Percentiles rank a stretch among this genome's conserved stretches.
These are phyloP conservation scores for Melieria omissa DNA, from an alignment of 2,888 invertebrate genomes.

Conservation along the genomic window DNA sequence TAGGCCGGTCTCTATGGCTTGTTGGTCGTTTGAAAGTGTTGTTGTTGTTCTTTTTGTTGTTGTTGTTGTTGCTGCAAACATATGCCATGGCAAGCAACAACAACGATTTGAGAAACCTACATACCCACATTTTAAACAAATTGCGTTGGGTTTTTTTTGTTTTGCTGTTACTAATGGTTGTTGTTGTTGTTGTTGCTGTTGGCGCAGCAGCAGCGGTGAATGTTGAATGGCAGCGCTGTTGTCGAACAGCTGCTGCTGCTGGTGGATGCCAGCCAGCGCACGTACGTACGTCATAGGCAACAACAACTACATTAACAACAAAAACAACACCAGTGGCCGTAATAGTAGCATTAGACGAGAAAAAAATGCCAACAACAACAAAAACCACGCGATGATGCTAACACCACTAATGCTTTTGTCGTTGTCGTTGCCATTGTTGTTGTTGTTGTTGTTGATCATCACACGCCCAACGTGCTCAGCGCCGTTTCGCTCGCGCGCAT, in stretches of 20 bases:
- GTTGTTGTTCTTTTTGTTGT: no score
- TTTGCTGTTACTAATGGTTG: slow-evolving; percentile 20
- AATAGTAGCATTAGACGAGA: background rate
- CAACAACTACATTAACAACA: background rate
- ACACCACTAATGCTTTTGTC: background rate
- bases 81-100: slow-evolving; percentile 2
- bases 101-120: slow-evolving; percentile 59
- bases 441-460: no score
- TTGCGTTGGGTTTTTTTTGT: slow-evolving; percentile 52
- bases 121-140: slow-evolving; percentile 65
- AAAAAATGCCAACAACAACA: background rate
- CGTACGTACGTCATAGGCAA: background rate
- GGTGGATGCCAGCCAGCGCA: background rate
- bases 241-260: background rate
- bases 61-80: no score
- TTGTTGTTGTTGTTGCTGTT: background rate
- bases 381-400: background rate
- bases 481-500: no score
- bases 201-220: slow-evolving; percentile 5
- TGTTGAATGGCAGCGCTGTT: background rate
- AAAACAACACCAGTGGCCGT: background rate
- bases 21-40: no score
- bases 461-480: no score
- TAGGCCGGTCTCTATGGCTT: no score
- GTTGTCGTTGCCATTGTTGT: background rate